Evolutionary conservation across 2,888 invertebrate species (phyloP), one percentile per base, ranked within the genome.

Genomic region (Dasysyrphus albostriatus): DNA sequence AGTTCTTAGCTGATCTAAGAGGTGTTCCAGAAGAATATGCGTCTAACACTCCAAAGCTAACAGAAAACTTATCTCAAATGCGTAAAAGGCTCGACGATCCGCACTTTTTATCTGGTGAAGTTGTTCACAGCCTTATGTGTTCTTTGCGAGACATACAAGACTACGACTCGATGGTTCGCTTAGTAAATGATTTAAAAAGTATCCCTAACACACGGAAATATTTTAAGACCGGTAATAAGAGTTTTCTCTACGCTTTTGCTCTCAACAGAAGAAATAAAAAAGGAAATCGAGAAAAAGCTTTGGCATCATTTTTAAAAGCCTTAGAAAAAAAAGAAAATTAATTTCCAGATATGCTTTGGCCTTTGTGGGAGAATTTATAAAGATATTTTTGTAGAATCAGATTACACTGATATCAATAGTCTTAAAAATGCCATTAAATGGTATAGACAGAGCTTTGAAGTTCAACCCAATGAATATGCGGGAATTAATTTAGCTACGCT

Each of bases 381-480:
- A 93, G 98, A 98, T 93, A 98, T 97, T 91, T 99, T 99, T 93
- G 98, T 99, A 12, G 99, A 99, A 93, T 98, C 98, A 56, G 96
- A 96, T 89, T 98, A 98, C 92, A 94, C 94, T 3, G 99, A 99
- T 91, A 94, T 95, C 89, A 96, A 96, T 63, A 98, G 98, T 91
- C 94, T 99, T 89, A 95, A 96, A 73, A 96, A 96, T 93, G 99
- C 99, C 70, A 99, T 99, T 89, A 95, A 97, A 92, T 99, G 99
- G 99, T 99, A 99, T 92, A 94, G 98, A 89, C 97, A 98, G 93
- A 98, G 98, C 65, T 99, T 99, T 92, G 98, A 99, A 93, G 97
- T 98, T 61, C 99, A 99, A 92, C 99, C 99, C 1, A 98, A 99
- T 92, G 99, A 99, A 93, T 99, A 99, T 93, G 99, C 99, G 34